These are phyloP conservation scores for Pterocles orientalis DNA, from an alignment of 2,113 vertebrate species.

Conservation along the genomic window DNA sequence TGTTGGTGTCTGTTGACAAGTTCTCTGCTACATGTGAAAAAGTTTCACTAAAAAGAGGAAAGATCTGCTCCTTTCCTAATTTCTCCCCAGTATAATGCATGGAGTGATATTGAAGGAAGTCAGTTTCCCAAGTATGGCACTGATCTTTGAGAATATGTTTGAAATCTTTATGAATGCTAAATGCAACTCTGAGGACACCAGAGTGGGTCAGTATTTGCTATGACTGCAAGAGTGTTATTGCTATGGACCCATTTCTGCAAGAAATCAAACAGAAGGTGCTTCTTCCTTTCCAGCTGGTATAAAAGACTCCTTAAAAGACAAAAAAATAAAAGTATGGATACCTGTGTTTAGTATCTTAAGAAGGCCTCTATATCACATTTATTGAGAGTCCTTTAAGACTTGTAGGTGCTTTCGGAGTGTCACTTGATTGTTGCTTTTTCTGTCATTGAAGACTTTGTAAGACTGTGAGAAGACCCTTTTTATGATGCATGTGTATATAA, in stretches of 20 bases:
- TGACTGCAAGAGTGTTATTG: rapidly evolving
- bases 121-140: not conserved
- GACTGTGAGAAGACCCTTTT: not conserved
- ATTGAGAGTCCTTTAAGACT: not conserved
- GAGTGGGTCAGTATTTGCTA: not conserved
- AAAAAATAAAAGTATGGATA: not conserved
- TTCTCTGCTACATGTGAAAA: not conserved
- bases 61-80: not conserved
- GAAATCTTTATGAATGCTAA: not conserved
- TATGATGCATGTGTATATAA: not conserved
- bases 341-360: not conserved
- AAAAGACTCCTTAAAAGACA: not conserved
- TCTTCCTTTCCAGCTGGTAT: not conserved
- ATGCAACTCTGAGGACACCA: not conserved
- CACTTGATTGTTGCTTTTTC: not conserved
- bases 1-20: not conserved
- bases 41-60: not conserved
- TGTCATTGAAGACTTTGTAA: not conserved
- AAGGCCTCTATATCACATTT: not conserved
- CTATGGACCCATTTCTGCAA: not conserved
- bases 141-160: not conserved
- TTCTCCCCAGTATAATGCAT: not conserved
- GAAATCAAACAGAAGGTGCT: not conserved
- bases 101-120: not conserved
- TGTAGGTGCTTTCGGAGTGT: not conserved